phyloP scores from a whole-genome alignment of 2,888 invertebrate genomes.

The Cenopis cana region DNA sequence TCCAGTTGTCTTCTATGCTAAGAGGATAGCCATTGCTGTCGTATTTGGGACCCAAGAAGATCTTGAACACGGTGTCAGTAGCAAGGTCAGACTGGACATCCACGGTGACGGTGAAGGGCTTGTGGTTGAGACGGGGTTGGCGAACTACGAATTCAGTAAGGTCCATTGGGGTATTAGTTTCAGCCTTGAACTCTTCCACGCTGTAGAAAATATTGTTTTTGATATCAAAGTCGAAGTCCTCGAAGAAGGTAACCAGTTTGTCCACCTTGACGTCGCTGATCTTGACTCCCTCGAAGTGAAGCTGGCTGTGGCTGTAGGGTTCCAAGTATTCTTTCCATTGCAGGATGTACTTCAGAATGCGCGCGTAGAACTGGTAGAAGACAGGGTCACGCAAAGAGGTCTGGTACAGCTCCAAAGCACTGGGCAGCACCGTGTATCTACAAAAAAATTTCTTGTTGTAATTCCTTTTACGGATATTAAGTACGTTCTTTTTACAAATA shows the following conservation, averaged over 20 bases:
- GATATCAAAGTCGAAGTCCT: constrained; percentile 73
- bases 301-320: constrained; percentile 81
- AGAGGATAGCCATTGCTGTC: constrained; percentile 80
- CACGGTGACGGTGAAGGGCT: constrained; percentile 79
- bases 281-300: constrained; percentile 79
- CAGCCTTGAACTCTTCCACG: constrained; percentile 61
- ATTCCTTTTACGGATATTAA: background rate
- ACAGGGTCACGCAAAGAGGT: constrained; percentile 87
- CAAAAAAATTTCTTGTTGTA: constrained; percentile 38
- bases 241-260: constrained; percentile 85
- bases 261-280: constrained; percentile 82
- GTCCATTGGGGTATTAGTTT: too few relatives aligned
- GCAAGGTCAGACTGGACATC: constrained; percentile 71
- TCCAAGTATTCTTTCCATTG: constrained; percentile 80
- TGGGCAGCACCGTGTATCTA: constrained; percentile 79
- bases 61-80: constrained; percentile 80
- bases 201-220: constrained; percentile 72
- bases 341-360: constrained; percentile 75
- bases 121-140: constrained; percentile 87
- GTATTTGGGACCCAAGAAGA: constrained; percentile 86
- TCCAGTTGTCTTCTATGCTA: constrained; percentile 82
- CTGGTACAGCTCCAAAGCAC: constrained; percentile 80
- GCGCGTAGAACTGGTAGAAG: constrained; percentile 85
- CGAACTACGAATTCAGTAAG: constrained; percentile 82
- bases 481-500: background rate